phyloP scores from a whole-genome alignment of 1,140 invertebrate species.

The Melitaea cinxia region DNA sequence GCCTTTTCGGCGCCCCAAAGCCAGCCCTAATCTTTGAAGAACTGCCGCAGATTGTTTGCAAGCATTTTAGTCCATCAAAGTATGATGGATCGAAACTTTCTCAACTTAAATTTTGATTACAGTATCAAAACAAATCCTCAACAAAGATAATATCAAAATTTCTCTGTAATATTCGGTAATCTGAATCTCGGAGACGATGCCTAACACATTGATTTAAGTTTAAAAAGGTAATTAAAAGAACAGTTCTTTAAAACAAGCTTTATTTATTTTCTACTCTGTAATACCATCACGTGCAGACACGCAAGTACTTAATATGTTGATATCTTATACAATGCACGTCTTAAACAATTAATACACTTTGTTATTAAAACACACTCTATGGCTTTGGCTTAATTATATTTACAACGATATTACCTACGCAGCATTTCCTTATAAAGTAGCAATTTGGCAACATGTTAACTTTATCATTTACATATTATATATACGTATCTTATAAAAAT shows the following conservation, averaged over 20 bases:
- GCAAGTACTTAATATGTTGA: constrained; percentile 54
- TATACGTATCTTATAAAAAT: constrained; percentile 51
- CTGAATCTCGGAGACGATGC: neutral
- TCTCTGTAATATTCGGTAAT: constrained; percentile 22
- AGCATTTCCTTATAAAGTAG: constrained; percentile 66
- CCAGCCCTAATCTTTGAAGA: constrained; percentile 75
- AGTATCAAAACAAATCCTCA: constrained; percentile 26
- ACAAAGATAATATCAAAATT: constrained; percentile 24
- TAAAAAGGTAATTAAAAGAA: constrained; percentile 9
- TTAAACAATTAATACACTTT: constrained; percentile 63
- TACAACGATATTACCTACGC: constrained; percentile 70
- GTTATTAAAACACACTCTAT: constrained; percentile 67
- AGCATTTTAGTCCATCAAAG: constrained; percentile 71
- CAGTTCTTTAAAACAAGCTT: constrained; percentile 76
- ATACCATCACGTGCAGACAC: constrained; percentile 58
- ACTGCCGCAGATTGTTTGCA: constrained; percentile 76
- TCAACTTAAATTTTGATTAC: constrained; percentile 62
- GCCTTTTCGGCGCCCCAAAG: constrained; percentile 71
- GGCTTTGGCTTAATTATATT: constrained; percentile 74
- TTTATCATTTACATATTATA: constrained; percentile 62
- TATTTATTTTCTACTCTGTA: constrained; percentile 72
- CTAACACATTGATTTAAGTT: constrained; percentile 5
- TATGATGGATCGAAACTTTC: constrained; percentile 65
- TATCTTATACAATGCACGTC: constrained; percentile 50
- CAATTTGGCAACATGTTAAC: constrained; percentile 77